A percentile compares a stretch with the other conserved stretches of the same genome.
Evolutionary conservation across 2,797 vertebrate genomes (phyloP).

Genomic region (Cuniculus paca): DNA sequence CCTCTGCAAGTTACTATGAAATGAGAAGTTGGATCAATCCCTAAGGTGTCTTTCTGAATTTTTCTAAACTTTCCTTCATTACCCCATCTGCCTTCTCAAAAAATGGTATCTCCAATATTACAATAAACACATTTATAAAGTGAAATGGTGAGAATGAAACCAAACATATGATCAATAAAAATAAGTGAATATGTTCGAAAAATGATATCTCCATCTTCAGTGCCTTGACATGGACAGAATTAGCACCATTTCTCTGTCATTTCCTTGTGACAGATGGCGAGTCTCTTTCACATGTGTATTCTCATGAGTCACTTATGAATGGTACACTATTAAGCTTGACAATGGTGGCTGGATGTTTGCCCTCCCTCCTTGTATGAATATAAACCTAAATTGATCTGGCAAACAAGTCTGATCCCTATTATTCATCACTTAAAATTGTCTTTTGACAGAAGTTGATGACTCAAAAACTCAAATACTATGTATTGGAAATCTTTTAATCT

Average conservation of each 20-base stretch:
- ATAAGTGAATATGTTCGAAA: not conserved
- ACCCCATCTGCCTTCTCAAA: not conserved
- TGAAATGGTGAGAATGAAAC: not conserved
- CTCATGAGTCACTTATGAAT: not conserved
- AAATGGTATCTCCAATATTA: not conserved
- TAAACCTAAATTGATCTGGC: not conserved
- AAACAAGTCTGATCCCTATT: not conserved
- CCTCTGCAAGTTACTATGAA: not conserved
- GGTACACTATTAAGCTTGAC: not conserved
- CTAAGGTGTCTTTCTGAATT: conserved; percentile 27
- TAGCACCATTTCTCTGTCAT: not conserved
- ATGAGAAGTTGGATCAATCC: not conserved
- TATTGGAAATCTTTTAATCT: conserved; percentile 35
- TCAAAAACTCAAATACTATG: not conserved
- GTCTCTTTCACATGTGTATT: not conserved
- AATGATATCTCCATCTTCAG: not conserved
- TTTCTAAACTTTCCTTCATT: not conserved
- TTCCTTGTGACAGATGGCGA: not conserved
- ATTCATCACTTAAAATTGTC: conserved; percentile 22
- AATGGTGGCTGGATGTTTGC: not conserved
- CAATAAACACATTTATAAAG: not conserved
- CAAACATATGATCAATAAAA: not conserved
- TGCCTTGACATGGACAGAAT: not conserved
- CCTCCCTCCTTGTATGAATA: not conserved
- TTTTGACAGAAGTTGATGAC: not conserved